Evolutionary conservation across 2,797 vertebrate genomes (phyloP).

Genomic region (Holocentrus rufus): DNA sequence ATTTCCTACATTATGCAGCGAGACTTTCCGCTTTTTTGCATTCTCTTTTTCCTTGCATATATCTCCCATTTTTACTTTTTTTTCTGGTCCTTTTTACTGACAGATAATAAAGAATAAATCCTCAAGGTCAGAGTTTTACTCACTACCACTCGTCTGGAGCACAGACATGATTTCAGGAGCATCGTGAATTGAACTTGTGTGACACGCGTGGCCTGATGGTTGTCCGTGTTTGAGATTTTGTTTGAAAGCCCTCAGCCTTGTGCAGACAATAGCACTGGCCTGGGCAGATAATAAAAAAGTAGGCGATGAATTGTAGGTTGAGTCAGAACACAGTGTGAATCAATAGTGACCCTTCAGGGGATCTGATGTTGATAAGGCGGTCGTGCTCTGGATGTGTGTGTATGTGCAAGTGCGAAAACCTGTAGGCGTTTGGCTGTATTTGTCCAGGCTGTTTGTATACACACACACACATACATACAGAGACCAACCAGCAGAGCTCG

Average conservation of each 20-base stretch:
- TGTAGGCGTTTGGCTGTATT: slow-evolving; percentile 38
- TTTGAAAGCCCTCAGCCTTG: slow-evolving; percentile 33
- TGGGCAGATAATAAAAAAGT: slow-evolving; percentile 49
- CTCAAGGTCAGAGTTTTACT: slow-evolving; percentile 51
- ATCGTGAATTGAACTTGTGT: slow-evolving; percentile 23
- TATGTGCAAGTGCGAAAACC: slow-evolving; percentile 50
- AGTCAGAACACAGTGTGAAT: slow-evolving; percentile 67
- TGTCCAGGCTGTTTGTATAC: too few species aligned
- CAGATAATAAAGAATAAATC: slow-evolving; percentile 40
- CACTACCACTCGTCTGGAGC: slow-evolving; percentile 33
- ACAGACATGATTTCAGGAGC: slow-evolving; percentile 18
- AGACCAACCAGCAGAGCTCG: slow-evolving; percentile 14
- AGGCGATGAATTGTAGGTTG: slow-evolving; percentile 56
- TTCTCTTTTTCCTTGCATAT: slow-evolving; percentile 72
- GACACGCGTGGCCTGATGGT: slow-evolving; percentile 27
- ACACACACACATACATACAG: too few species aligned
- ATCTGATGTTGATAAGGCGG: slow-evolving; percentile 63
- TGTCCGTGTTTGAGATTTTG: slow-evolving; percentile 22
- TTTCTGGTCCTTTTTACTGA: slow-evolving; percentile 43
- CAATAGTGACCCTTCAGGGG: slow-evolving; percentile 62
- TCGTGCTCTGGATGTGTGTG: slow-evolving; percentile 17
- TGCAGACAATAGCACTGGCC: slow-evolving; percentile 32
- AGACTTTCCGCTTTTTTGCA: slow-evolving; percentile 75
- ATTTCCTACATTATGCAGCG: slow-evolving; percentile 90
- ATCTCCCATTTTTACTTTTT: slow-evolving; percentile 35